Evolutionary conservation across 2,888 invertebrate genomes (phyloP).

Genomic region (Sinotaia quadrata): DNA sequence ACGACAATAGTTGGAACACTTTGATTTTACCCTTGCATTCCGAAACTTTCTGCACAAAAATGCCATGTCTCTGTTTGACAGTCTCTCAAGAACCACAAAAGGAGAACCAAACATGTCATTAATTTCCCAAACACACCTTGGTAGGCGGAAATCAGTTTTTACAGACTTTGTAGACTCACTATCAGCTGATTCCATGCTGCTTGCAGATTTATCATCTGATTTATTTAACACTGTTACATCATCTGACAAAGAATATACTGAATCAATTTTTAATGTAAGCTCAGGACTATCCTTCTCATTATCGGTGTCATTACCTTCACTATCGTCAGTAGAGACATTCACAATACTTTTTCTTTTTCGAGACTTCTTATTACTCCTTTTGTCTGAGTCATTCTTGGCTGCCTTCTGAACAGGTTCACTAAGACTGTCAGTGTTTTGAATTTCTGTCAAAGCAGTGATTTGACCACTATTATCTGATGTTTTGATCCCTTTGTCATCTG

Average conservation of each 20-base stretch:
- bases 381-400: too few relatives aligned
- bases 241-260: too few relatives aligned
- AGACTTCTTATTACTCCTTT: neutral
- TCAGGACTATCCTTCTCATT: too few relatives aligned
- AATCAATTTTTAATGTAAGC: too few relatives aligned
- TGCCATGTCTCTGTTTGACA: constrained; percentile 10
- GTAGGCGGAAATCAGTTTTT: neutral
- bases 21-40: constrained; percentile 8
- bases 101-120: neutral
- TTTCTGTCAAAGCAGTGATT: too few relatives aligned
- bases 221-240: neutral
- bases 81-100: constrained; percentile 17
- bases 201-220: neutral
- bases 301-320: neutral
- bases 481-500: too few relatives aligned
- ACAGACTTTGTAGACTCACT: neutral
- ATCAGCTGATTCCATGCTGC: neutral
- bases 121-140: constrained; percentile 3
- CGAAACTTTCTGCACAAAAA: constrained; percentile 24
- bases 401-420: too few relatives aligned
- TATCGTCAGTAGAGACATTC: neutral
- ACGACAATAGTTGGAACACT: constrained; percentile 16
- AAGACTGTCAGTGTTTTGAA: too few relatives aligned
- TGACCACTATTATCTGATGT: too few relatives aligned
- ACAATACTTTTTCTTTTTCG: neutral